phyloP scores from a whole-genome alignment of 2,113 vertebrate genomes.

The Amblyopsis rosae region DNA sequence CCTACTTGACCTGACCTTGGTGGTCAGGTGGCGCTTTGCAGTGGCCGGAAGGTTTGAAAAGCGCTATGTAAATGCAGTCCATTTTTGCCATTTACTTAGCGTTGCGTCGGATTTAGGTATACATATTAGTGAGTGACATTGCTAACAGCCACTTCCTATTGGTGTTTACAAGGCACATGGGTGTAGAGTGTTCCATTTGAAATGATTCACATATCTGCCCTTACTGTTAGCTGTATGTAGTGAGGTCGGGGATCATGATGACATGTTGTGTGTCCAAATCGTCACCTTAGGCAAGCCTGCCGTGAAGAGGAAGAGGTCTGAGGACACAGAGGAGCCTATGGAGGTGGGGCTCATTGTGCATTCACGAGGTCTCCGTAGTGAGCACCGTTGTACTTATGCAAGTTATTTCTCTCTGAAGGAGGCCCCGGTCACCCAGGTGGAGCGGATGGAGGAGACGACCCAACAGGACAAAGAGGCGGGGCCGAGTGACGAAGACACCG shows the following conservation, averaged over 20 bases:
- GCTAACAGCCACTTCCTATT: no score
- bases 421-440: background rate
- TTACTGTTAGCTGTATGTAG: background rate
- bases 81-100: no score
- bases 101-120: no score
- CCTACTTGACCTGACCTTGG: no score
- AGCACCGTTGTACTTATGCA: background rate
- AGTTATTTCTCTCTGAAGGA: conserved; percentile 26
- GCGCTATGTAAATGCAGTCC: no score
- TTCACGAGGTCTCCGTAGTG: background rate
- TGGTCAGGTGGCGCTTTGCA: no score
- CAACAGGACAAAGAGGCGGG: conserved; percentile 23
- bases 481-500: conserved; percentile 19
- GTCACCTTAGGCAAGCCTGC: conserved; percentile 51
- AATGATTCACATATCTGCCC: no score
- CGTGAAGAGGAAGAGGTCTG: conserved; percentile 61
- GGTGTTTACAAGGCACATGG: no score
- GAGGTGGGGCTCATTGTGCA: conserved; percentile 53
- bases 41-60: background rate
- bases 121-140: no score
- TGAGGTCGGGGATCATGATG: background rate
- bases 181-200: no score
- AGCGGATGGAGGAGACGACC: conserved; percentile 10
- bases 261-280: background rate
- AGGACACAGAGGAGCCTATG: conserved; percentile 53